These are phyloP conservation scores for Tuta absoluta DNA, from an alignment of 2,888 invertebrate species.

Conservation along the genomic window DNA sequence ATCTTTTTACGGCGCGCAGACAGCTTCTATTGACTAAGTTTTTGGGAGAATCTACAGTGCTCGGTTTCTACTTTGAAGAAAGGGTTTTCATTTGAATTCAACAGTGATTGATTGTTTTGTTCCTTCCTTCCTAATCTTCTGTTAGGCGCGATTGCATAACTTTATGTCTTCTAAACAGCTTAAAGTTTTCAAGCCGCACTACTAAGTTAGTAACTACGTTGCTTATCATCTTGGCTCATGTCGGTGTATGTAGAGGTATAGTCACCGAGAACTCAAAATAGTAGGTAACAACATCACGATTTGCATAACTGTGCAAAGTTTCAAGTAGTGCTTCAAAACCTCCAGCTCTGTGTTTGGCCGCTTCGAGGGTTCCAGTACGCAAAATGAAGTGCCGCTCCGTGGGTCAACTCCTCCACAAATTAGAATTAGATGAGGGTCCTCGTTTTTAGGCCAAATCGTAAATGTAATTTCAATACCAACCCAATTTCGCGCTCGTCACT, in stretches of 20 bases:
- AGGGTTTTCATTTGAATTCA: neutral
- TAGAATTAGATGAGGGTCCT: slow-evolving; percentile 66
- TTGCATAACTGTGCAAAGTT: slow-evolving; percentile 43
- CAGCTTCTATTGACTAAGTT: neutral
- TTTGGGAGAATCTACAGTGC: neutral
- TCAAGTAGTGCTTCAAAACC: slow-evolving; percentile 38
- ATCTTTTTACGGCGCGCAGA: slow-evolving; percentile 2
- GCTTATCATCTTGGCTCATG: neutral
- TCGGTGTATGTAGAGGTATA: too few relatives aligned
- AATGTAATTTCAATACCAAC: slow-evolving; percentile 61
- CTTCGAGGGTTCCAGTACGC: slow-evolving; percentile 35
- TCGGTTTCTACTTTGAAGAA: neutral
- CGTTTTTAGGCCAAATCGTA: slow-evolving; percentile 63
- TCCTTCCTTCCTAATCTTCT: neutral
- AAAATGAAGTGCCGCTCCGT: slow-evolving; percentile 52
- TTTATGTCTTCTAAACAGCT: slow-evolving; percentile 2
- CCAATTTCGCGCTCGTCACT: slow-evolving; percentile 47
- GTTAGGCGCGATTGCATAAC: neutral
- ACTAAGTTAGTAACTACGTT: neutral
- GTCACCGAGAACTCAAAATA: neutral
- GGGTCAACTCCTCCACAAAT: slow-evolving; percentile 67
- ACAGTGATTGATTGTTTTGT: neutral
- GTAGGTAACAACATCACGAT: slow-evolving; percentile 29
- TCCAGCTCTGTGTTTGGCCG: slow-evolving; percentile 35
- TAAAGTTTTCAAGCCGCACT: neutral